A percentile compares a stretch with the other conserved stretches of the same genome.
Conservation (phyloP, 2,797 vertebrate genomes). For the Apodemus agrarius region DNA sequence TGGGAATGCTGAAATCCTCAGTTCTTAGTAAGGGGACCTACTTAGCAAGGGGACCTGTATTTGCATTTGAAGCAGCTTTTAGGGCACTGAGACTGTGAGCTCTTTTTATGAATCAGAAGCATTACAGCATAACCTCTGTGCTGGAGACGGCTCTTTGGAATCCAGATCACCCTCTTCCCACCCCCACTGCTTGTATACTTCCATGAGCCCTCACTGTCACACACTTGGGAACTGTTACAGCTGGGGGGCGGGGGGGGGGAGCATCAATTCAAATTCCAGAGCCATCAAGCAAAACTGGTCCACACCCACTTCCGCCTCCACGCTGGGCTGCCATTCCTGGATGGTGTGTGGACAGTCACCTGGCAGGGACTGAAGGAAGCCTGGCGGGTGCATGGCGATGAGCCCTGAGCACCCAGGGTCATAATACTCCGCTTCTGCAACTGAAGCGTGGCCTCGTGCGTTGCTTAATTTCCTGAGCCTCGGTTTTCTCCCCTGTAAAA, state of each 20-base stretch:
- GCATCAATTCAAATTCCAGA: slow-evolving; percentile 61
- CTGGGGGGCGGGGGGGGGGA: background rate
- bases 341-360: slow-evolving; percentile 19
- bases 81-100: slow-evolving; percentile 71
- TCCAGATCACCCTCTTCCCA: slow-evolving; percentile 52
- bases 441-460: background rate
- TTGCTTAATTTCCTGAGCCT: slow-evolving; percentile 57
- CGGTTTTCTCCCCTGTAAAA: slow-evolving; percentile 57
- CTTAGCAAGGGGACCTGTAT: slow-evolving; percentile 52
- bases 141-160: slow-evolving; percentile 68
- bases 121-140: slow-evolving; percentile 73
- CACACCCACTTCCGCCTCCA: slow-evolving; percentile 44
- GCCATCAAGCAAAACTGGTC: slow-evolving; percentile 53
- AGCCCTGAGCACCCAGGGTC: background rate
- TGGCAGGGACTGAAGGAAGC: slow-evolving; percentile 17
- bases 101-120: slow-evolving; percentile 80
- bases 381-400: background rate
- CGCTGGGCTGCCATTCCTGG: slow-evolving; percentile 52
- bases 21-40: slow-evolving; percentile 48
- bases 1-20: slow-evolving; percentile 36
- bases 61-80: slow-evolving; percentile 63
- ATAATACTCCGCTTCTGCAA: background rate
- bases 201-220: slow-evolving; percentile 6
- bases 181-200: background rate
- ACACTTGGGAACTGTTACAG: slow-evolving; percentile 49